A percentile compares a stretch with the other conserved stretches of the same genome.
phyloP scores from a whole-genome alignment of 2,888 invertebrate species.

The Odontocerum albicorne region DNA sequence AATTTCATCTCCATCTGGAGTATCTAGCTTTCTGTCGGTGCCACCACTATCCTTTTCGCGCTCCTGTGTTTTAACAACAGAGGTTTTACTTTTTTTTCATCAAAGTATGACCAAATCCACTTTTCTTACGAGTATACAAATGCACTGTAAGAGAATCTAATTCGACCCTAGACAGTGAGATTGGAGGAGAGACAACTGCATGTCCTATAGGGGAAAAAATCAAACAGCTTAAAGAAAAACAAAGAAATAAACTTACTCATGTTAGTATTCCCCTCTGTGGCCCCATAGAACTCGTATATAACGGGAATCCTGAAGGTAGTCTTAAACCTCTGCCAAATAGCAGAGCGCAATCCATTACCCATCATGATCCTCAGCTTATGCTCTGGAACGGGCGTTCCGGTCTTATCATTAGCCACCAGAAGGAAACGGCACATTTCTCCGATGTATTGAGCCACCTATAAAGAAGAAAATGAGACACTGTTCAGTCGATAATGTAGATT shows the following conservation, averaged over 20 bases:
- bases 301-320: constrained; percentile 67
- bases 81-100: no score
- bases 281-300: constrained; percentile 92
- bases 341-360: constrained; percentile 90
- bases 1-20: background rate
- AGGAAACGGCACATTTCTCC: constrained; percentile 89
- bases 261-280: constrained; percentile 96
- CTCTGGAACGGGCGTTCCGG: constrained; percentile 37
- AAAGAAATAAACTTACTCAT: constrained; percentile 58
- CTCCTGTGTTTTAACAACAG: background rate
- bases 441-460: constrained; percentile 80
- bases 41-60: no score
- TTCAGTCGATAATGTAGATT: no score
- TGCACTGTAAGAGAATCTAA: no score
- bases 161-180: no score
- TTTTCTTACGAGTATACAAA: no score
- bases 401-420: constrained; percentile 63
- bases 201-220: no score
- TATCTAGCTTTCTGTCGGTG: no score
- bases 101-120: no score
- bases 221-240: no score
- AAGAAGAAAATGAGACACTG: no score
- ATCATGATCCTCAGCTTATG: constrained; percentile 79
- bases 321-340: constrained; percentile 90
- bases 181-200: no score